Conservation (phyloP, 2,797 vertebrate species). For the Brachymystax lenok region DNA sequence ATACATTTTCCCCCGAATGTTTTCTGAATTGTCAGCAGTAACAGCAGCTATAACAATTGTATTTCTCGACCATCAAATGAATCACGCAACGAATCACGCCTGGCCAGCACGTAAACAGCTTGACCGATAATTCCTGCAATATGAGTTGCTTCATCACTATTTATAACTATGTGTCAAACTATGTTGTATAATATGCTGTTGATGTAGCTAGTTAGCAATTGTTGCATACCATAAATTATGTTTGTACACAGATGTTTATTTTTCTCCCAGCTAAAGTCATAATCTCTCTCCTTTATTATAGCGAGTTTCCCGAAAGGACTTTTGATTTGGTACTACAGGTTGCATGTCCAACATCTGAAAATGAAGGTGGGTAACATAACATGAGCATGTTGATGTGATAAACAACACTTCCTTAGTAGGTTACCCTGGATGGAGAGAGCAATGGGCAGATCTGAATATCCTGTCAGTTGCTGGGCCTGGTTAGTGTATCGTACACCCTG, state of each 20-base stretch:
- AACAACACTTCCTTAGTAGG: background rate
- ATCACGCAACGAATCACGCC: background rate
- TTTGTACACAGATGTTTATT: background rate
- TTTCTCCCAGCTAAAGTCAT: conserved; percentile 6
- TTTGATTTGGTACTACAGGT: conserved; percentile 96
- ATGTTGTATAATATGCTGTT: background rate
- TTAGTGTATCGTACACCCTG: too few species aligned
- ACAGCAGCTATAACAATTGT: background rate
- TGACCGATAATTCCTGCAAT: background rate
- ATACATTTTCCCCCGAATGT: background rate
- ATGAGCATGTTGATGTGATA: background rate
- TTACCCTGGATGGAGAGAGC: background rate
- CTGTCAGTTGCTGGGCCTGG: too few species aligned
- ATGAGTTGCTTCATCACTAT: background rate
- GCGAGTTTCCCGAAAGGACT: conserved; percentile 93
- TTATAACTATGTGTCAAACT: background rate
- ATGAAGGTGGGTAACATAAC: conserved; percentile 80
- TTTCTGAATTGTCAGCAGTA: background rate
- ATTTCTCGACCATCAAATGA: background rate
- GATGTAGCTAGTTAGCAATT: background rate
- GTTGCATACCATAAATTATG: conserved; percentile 19
- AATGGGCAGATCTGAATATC: too few species aligned
- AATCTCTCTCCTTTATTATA: conserved; percentile 53
- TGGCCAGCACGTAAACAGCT: background rate
- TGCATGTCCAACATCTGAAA: conserved; percentile 86